Base-by-base conservation (phyloP, 2,888 invertebrate genomes). In the Diloba caeruleocephala region DNA sequence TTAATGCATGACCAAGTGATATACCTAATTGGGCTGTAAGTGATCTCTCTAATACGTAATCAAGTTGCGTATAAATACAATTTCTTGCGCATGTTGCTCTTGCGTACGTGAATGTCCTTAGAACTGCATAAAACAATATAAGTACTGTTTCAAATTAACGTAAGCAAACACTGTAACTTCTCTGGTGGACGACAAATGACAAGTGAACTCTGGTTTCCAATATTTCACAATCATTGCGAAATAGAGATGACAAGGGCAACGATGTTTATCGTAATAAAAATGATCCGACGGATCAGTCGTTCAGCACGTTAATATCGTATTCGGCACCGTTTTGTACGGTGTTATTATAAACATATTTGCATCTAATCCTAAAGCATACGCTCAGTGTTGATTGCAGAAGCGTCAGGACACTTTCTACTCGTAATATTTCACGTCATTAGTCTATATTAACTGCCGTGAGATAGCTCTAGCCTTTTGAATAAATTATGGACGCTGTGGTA, bases 1-100 rank as follows among this genome's bases (percentile, higher is more conserved):
- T 57, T 64, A 68, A 49, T 37, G 52, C 36, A 57, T 53, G 64
- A 70, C 69, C 72, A 70, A 71, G 67, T 53, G 68, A 68, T 71
- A 64, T 39, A 54, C 23, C 28, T 50, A 60, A 53, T 57, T 55
- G 56, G 39, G 53, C 25, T 53, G 34, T 66, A 57, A 68, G 68
- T 53, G 43, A 55, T 33, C 43, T 66, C 51, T 38, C 38, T 41
- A 46, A 69, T 65, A 69, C 57, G 72, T 64, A 59, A 58, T 44
- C 26, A 42, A 8, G 14, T 52, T 52, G 41, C 48, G 37, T 38
- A 33, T 37, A 12, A 15, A 29, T 7, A 29, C 36, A 46, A 10
- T 37, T 13, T 31, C 32, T n/a, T n/a, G 42, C 43, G 33, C 19
- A 36, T 34, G 26, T 31, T 25, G 33, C 31, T 42, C 25, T 26